Evolutionary conservation across 2,797 vertebrate genomes (phyloP).

Genomic region (Glyptemys insculpta): DNA sequence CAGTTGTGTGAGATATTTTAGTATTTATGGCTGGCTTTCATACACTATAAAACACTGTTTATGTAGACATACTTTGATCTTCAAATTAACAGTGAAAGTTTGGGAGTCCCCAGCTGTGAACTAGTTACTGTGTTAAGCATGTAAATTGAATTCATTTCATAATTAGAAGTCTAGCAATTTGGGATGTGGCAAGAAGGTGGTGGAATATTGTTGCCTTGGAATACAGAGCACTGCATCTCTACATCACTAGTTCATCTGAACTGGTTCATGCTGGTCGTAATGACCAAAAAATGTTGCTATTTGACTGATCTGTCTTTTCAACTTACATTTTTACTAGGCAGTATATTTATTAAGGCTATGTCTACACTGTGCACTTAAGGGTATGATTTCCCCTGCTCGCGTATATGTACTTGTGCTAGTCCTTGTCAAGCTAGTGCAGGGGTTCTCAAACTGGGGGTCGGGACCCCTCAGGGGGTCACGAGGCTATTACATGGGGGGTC

Average conservation of each 20-base stretch:
- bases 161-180: background rate
- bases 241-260: background rate
- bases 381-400: background rate
- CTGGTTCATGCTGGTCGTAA: background rate
- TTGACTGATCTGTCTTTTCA: background rate
- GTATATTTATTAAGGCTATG: background rate
- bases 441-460: too few species aligned
- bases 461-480: too few species aligned
- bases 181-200: slow-evolving; percentile 9
- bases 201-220: background rate
- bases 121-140: background rate
- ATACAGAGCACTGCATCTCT: background rate
- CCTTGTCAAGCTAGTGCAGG: background rate
- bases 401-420: background rate
- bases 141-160: background rate
- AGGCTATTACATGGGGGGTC: too few species aligned
- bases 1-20: background rate
- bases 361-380: background rate
- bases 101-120: background rate
- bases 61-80: slow-evolving; percentile 47
- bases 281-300: background rate
- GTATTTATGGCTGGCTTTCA: background rate
- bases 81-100: background rate
- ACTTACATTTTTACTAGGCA: background rate
- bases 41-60: background rate